Percentiles rank a stretch among this genome's conserved stretches.
Conservation (phyloP, 1,140 invertebrate genomes). For the Camponotus pennsylvanicus region DNA sequence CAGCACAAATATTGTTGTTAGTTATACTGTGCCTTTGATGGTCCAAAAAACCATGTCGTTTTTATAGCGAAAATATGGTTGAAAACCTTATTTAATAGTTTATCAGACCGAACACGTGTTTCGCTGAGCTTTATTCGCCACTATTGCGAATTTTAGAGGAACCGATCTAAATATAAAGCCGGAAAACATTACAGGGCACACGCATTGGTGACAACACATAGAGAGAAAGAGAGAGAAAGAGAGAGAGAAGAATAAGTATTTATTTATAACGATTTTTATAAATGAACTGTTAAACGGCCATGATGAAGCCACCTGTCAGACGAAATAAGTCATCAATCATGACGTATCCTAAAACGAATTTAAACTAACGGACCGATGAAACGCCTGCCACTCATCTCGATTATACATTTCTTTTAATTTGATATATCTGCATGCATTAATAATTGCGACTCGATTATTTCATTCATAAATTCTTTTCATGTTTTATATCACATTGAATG, state of each 20-base stretch:
- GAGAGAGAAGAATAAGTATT: conserved; percentile 25
- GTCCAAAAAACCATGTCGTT: not conserved
- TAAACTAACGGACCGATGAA: conserved; percentile 7
- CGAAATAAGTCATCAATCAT: conserved; percentile 38
- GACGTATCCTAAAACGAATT: conserved; percentile 4
- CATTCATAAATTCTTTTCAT: not conserved
- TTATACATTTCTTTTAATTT: conserved; percentile 1
- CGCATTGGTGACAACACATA: not conserved
- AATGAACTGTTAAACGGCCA: conserved; percentile 68
- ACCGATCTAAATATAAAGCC: conserved; percentile 58
- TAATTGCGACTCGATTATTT: conserved; percentile 30
- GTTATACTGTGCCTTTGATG: not conserved
- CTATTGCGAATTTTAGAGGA: conserved; percentile 50
- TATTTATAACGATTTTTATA: conserved; percentile 74
- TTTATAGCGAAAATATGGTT: conserved; percentile 19
- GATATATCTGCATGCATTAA: not conserved
- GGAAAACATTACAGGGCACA: not conserved
- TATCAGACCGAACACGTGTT: conserved; percentile 65
- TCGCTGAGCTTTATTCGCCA: conserved; percentile 46
- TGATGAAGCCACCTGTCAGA: conserved; percentile 50
- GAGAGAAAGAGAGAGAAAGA: not conserved
- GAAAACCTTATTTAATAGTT: conserved; percentile 37
- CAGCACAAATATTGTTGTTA: not conserved
- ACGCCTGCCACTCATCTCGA: not conserved
- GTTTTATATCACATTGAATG: not conserved